Base-by-base conservation (phyloP, 2,888 invertebrate species). In the Tholera decimalis region DNA sequence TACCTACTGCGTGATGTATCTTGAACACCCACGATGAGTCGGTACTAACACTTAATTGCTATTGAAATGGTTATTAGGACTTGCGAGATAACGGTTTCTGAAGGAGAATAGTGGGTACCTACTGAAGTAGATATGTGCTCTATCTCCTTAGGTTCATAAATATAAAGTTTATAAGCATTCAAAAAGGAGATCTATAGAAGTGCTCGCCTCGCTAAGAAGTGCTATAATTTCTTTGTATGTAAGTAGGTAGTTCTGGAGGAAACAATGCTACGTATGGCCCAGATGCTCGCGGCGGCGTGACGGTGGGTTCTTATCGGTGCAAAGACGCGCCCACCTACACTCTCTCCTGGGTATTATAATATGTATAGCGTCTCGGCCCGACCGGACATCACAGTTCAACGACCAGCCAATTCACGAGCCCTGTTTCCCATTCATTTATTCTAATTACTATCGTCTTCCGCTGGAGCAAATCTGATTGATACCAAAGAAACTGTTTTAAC, bases 281-380 rank as follows among this genome's bases (percentile, higher is more conserved):
- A 92, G 88, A 89, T 91, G 86, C 80, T 83, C 86, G 86, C 79
- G 59, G 86, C 79, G 59, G 87, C 90, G 89, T 90, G 91, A 90
- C 91, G 88, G 79, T 84, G 58, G 76, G 78, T 76, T 87, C 82
- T 87, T 87, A 86, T 88, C 87, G 85, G 64, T 73, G 71, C 75
- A 75, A 84, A 87, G 84, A 85, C 85, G 85, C 84, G 77, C 80
- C 71, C 73, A 82, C 72, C 62, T 77, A 74, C 62, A 67, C 78
- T 75, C 80, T 77, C 75, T 61, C 67, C 54, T 64, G 74, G 35
- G 58, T 70, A 67, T 67, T 69, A 66, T 60, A 68, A 37, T 70
- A 44, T 49, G 37, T 70, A 54, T 63, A 33, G 53, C 69, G 67
- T 64, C 69, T 74, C 65, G 70, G 26, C 58, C 54, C 57, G 50